Base-by-base conservation (phyloP, 1,140 invertebrate species). In the Ephestia elutella region DNA sequence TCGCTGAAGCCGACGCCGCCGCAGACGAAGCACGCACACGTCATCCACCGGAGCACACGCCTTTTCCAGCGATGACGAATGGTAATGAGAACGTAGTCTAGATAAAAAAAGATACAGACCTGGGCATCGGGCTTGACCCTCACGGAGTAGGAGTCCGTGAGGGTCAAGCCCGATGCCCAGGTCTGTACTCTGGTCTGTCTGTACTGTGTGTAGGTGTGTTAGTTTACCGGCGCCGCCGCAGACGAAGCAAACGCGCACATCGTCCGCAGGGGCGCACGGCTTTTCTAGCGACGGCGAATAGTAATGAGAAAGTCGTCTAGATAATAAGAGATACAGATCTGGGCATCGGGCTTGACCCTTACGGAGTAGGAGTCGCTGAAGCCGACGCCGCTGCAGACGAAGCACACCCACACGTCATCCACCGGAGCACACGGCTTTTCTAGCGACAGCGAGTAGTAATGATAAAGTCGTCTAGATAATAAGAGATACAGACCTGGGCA, bases 351-450 rank as follows among this genome's bases (percentile, higher is more conserved):
- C 74, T 94, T 93, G 17, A 92, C 90, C 66, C 93, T 90, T 92
- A 94, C n/a, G 64, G 92, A 91, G 54, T 95, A 93, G n/a, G n/a
- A n/a, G n/a, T n/a, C n/a, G 48, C 91, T 90, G 71, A 94, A 93
- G 60, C 92, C 92, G 15, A 91, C 87, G 57, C 93, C 93, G 25
- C 96, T 95, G 88, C 96, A 97, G 11, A 97, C 95, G 87, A 96
- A 97, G 89, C 96, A 97, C 80, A 62, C n/a, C n/a, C 80, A 77
- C 53, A 65, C 71, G 49, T 80, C 81, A 9, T 71, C 73, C 54
- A 65, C 61, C 56, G 10, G 7, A 25, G 21, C 21, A 5, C 32
- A 35, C n/a, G n/a, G n/a, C n/a, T n/a, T n/a, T n/a, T n/a, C n/a
- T n/a, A n/a, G n/a, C n/a, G n/a, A n/a, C n/a, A n/a, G n/a, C n/a